A percentile compares a stretch with the other conserved stretches of the same genome.
Conservation (phyloP, 2,888 invertebrate species). For the Protophormia terraenovae region DNA sequence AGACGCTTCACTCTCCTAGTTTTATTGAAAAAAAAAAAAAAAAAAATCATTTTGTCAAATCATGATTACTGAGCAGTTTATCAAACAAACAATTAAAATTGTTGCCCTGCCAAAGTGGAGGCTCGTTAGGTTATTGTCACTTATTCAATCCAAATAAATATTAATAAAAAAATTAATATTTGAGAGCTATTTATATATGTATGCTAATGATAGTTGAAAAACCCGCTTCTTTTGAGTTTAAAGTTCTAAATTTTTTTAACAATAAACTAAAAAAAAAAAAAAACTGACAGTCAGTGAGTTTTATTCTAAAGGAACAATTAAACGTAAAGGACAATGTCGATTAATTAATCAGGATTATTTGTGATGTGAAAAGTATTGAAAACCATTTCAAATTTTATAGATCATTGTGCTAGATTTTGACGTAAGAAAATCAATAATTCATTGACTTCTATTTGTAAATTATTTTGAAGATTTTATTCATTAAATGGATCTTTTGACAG, state of each 20-base stretch:
- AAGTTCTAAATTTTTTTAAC: neutral
- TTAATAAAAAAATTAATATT: neutral
- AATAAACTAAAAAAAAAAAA: neutral
- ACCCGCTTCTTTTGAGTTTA: neutral
- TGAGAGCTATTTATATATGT: constrained; percentile 14
- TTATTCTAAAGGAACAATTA: neutral
- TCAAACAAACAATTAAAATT: constrained; percentile 13
- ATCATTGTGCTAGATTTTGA: neutral
- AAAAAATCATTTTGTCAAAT: constrained; percentile 42
- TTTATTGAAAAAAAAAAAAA: neutral
- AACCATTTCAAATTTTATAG: constrained; percentile 25
- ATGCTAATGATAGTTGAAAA: constrained; percentile 53
- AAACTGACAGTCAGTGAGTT: neutral
- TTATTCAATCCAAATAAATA: constrained; percentile 8
- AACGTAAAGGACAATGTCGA: constrained; percentile 10
- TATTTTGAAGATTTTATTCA: neutral
- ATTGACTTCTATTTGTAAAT: neutral
- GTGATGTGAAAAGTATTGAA: neutral
- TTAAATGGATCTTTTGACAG: neutral
- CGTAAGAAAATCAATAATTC: neutral
- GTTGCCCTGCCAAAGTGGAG: constrained; percentile 16
- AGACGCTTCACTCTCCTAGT: constrained; percentile 42
- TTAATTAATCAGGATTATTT: constrained; percentile 56
- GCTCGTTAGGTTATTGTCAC: constrained; percentile 47
- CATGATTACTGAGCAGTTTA: constrained; percentile 55